phyloP scores from a whole-genome alignment of 2,113 vertebrate species.

The Crocuta crocuta region DNA sequence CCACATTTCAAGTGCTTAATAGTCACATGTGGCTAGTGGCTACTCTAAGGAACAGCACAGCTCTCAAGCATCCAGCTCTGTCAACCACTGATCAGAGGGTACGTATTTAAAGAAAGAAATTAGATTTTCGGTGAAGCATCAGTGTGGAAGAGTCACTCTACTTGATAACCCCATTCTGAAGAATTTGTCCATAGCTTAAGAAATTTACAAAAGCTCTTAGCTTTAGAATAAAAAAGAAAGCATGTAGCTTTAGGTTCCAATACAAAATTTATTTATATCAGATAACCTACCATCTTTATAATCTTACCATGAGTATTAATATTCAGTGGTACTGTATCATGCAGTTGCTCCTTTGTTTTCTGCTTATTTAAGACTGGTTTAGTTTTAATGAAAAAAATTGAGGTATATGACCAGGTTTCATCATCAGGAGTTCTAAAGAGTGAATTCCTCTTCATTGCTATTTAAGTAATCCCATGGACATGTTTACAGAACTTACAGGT shows the following conservation, averaged over 20 bases:
- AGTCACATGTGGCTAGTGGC: neutral
- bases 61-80: neutral
- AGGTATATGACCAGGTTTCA: slow-evolving; percentile 28
- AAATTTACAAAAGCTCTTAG: slow-evolving; percentile 32
- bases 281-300: neutral
- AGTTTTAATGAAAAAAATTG: slow-evolving; percentile 46
- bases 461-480: neutral
- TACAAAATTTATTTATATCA: neutral
- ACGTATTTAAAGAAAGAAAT: slow-evolving; percentile 12
- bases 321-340: neutral
- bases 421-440: slow-evolving; percentile 35
- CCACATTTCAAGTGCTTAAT: neutral
- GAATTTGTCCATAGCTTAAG: slow-evolving; percentile 31
- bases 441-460: neutral
- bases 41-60: neutral
- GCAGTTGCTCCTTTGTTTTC: slow-evolving; percentile 18
- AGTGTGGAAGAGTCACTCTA: neutral
- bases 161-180: neutral
- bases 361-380: neutral
- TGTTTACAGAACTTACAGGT: slow-evolving; percentile 89
- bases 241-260: neutral
- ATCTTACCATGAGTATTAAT: neutral
- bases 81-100: neutral
- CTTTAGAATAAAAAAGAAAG: slow-evolving; percentile 19
- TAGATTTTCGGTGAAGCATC: neutral